Conservation (phyloP, 2,113 vertebrate genomes). For the Stigmatopora argus region DNA sequence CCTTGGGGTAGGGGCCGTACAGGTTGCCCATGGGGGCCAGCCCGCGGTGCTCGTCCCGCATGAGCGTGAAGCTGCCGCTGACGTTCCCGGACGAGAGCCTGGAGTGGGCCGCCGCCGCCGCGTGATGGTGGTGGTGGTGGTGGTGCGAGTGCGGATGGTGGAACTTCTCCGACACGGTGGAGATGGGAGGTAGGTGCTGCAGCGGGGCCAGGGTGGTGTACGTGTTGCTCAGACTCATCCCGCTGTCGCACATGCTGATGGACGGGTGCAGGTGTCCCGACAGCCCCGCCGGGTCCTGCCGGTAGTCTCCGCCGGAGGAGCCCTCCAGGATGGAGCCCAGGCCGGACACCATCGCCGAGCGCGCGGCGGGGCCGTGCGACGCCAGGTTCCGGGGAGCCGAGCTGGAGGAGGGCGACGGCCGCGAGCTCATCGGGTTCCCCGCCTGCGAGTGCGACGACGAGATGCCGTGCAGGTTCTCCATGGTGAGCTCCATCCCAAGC, state of each 20-base stretch:
- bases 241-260: constrained; percentile 95
- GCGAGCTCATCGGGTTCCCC: constrained; percentile 86
- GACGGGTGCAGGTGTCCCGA: constrained; percentile 87
- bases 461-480: constrained; percentile 89
- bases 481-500: constrained; percentile 86
- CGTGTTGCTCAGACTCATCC: constrained; percentile 88
- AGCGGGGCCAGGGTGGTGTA: constrained; percentile 93
- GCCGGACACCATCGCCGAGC: constrained; percentile 84
- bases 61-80: constrained; percentile 92
- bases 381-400: constrained; percentile 79
- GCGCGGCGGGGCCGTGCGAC: constrained; percentile 68
- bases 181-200: constrained; percentile 93
- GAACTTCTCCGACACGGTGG: constrained; percentile 94
- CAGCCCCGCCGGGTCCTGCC: constrained; percentile 78
- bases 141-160: constrained; percentile 87
- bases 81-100: constrained; percentile 84
- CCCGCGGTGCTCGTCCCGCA: constrained; percentile 89
- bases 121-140: constrained; percentile 84
- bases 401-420: constrained; percentile 74
- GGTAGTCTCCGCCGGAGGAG: constrained; percentile 80
- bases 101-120: constrained; percentile 75
- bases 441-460: constrained; percentile 79
- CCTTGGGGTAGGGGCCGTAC: constrained; percentile 93
- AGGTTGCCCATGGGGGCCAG: constrained; percentile 90
- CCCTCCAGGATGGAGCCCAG: constrained; percentile 87